Conservation (phyloP, 2,113 vertebrate species). For the Mandrillus leucophaeus region DNA sequence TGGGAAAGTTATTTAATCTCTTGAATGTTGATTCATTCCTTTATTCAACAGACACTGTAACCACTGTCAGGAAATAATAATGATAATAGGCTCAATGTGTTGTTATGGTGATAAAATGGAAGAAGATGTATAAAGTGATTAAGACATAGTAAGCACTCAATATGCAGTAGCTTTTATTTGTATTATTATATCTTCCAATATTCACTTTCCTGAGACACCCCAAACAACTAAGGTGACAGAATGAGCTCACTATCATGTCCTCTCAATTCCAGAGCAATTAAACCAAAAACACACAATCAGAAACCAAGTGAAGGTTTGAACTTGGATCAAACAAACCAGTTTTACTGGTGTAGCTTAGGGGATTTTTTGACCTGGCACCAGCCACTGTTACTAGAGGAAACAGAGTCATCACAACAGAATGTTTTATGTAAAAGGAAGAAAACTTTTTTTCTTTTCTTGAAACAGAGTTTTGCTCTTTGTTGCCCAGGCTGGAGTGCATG, state of each 20-base stretch:
- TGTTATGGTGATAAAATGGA: neutral
- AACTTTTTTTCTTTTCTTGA: too few relatives aligned
- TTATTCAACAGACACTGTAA: neutral
- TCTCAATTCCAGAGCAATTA: neutral
- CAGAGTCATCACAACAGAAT: neutral
- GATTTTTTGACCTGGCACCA: neutral
- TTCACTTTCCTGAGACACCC: neutral
- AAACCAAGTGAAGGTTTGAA: neutral
- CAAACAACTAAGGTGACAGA: neutral
- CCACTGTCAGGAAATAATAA: neutral
- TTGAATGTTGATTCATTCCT: neutral
- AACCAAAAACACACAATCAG: neutral
- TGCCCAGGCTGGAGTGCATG: too few relatives aligned
- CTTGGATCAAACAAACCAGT: neutral
- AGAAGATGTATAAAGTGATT: neutral
- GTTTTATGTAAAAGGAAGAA: neutral
- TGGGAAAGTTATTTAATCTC: neutral
- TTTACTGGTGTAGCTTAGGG: neutral
- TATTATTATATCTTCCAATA: conserved; percentile 8
- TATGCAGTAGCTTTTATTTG: neutral
- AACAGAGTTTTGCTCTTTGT: too few relatives aligned
- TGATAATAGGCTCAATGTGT: neutral
- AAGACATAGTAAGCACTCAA: neutral
- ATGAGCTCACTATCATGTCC: neutral
- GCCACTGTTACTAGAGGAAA: neutral